A percentile compares a stretch with the other conserved stretches of the same genome.
Evolutionary conservation across 2,797 vertebrate genomes (phyloP).

Genomic region (Aeoliscus strigatus): DNA sequence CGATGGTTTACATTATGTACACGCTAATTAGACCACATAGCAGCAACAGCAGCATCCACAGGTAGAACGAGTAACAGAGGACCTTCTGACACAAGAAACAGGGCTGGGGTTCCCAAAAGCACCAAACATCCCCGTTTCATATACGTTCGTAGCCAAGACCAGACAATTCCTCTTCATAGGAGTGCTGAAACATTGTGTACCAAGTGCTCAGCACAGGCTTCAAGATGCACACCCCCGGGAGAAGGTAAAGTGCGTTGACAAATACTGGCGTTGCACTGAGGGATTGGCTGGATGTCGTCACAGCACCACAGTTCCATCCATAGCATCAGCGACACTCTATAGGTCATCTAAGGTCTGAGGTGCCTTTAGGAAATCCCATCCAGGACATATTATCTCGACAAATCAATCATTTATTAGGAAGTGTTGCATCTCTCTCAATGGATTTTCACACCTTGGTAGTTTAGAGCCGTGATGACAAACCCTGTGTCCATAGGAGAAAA

Average conservation of each 20-base stretch:
- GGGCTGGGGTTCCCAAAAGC: constrained; percentile 61
- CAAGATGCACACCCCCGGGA: no score
- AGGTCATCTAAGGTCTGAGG: constrained; percentile 24
- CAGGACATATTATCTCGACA: constrained; percentile 32
- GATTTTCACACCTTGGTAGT: constrained; percentile 28
- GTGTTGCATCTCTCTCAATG: constrained; percentile 31
- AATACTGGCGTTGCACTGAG: constrained; percentile 38
- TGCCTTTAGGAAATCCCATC: constrained; percentile 63
- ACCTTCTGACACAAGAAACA: constrained; percentile 43
- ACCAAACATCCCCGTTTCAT: constrained; percentile 35
- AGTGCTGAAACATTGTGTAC: constrained; percentile 61
- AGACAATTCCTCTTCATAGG: constrained; percentile 52
- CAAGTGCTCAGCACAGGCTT: no score
- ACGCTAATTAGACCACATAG: constrained; percentile 76
- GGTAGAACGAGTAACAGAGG: constrained; percentile 53
- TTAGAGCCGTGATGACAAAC: constrained; percentile 21
- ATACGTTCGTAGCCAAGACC: constrained; percentile 40
- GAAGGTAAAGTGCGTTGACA: no score
- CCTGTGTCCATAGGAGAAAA: constrained; percentile 10
- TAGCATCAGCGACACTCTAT: constrained; percentile 4
- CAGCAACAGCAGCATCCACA: constrained; percentile 78
- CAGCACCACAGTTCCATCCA: constrained; percentile 32
- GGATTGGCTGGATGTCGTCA: constrained; percentile 29
- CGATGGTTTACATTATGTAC: constrained; percentile 94
- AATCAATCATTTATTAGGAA: constrained; percentile 30